Base-by-base conservation (phyloP, 2,113 vertebrate genomes). In the Alethe castanea region DNA sequence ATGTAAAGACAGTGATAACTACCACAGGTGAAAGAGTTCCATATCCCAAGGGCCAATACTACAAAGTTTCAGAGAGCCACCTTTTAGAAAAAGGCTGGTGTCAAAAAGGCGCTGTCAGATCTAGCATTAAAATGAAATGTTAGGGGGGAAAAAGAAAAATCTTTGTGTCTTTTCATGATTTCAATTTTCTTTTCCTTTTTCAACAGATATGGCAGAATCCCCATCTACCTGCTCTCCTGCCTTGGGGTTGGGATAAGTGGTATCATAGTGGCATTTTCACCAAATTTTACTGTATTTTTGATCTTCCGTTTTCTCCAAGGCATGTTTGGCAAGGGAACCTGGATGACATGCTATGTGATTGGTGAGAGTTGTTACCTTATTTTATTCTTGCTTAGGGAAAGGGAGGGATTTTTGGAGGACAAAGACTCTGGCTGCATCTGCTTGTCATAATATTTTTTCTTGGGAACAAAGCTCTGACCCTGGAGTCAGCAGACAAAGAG, bases 301-400 rank as follows among this genome's bases (percentile, higher is more conserved):
- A 96, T 99, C 70, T 99, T 99, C 97, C 98, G 99, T 73, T 98
- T 98, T 61, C 97, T 99, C 6, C 99, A 98, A 92, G 99, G 99
- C 15, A 96, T 99, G 14, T 99, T 99, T 67, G 98, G 98, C 92
- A 99, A 99, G 86, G 99, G 99, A 78, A 99, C 99, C 4, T 99
- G 99, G 99, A 98, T 99, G 97, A 98, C 98, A 4, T 98, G 98
- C 96, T 99, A 99, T 2, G 99, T 99, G 76, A 98, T 99, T 19
- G 98, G 99, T 99, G 97, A 98, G 99, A 79, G 28, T 18, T 74
- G 9, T 29, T 62, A 7, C 31, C 45, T 22, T 31, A 6, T 86
- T 79, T 86, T 26, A 88, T 64, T 36, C 50, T 11, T 54, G 19
- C 7, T 47, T 42, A 35, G n/a, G 40, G 50, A 76, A 78, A 56